Conservation (phyloP, 2,797 vertebrate genomes). For the Vultur gryphus region DNA sequence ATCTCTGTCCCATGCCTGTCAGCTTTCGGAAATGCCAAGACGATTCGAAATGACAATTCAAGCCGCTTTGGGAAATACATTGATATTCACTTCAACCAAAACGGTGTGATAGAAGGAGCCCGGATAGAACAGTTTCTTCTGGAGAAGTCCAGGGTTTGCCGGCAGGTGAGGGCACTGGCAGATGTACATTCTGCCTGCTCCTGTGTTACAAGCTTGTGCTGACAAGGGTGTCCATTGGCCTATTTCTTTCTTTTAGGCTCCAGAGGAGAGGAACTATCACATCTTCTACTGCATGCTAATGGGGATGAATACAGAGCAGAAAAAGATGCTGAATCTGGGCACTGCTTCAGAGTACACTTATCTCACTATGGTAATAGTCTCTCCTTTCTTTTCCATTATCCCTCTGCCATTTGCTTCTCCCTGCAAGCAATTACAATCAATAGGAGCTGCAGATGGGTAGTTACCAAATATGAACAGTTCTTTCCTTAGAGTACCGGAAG, state of each 20-base stretch:
- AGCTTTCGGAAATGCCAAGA: constrained; percentile 99
- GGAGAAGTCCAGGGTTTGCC: constrained; percentile 96
- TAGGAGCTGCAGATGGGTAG: not conserved
- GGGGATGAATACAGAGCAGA: constrained; percentile 90
- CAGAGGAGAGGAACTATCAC: constrained; percentile 94
- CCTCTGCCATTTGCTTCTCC: not conserved
- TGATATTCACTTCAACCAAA: constrained; percentile 85
- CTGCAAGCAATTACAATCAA: not conserved
- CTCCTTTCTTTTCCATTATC: not conserved
- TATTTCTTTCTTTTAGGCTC: constrained; percentile 72
- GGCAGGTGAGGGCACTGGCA: constrained; percentile 80
- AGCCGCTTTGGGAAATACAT: constrained; percentile 98
- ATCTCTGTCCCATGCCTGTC: not conserved
- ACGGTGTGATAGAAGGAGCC: constrained; percentile 88
- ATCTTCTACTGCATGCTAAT: constrained; percentile 96
- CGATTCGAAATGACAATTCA: constrained; percentile 93
- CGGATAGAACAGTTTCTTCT: constrained; percentile 93
- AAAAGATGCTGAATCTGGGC: constrained; percentile 86
- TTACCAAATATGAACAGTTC: not conserved
- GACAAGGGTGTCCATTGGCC: not conserved
- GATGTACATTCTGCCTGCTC: not conserved
- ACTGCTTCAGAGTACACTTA: constrained; percentile 87
- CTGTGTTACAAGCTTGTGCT: not conserved
- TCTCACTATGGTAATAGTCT: constrained; percentile 83
- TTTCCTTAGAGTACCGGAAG: not conserved